These are phyloP conservation scores for Calypte anna DNA, from an alignment of 2,113 vertebrate genomes.

Conservation along the genomic window DNA sequence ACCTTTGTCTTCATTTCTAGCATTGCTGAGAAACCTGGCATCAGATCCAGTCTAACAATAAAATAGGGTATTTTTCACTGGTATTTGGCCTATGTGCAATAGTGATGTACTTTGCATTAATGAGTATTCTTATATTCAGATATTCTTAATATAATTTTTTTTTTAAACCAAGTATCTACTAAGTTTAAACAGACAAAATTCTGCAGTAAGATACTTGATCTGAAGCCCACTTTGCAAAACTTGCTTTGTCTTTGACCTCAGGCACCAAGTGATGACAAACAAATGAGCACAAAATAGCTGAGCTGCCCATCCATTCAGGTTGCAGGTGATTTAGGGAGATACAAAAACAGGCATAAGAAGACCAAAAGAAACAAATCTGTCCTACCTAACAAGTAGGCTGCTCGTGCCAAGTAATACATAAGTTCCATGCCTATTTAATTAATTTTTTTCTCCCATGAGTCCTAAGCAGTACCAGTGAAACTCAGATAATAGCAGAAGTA, in stretches of 20 bases:
- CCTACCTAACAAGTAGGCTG: neutral
- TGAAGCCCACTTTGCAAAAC: neutral
- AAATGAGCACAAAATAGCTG: neutral
- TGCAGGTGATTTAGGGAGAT: neutral
- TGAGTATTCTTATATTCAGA: neutral
- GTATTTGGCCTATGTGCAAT: neutral
- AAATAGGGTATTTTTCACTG: neutral
- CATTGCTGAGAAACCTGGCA: neutral
- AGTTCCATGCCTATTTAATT: neutral
- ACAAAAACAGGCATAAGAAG: rapidly evolving
- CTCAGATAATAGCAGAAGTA: neutral
- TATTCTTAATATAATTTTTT: neutral
- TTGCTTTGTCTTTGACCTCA: neutral
- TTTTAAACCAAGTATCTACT: neutral
- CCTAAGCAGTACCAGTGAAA: neutral
- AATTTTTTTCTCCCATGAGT: neutral
- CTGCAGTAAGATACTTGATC: neutral
- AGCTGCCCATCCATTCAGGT: neutral
- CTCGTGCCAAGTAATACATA: neutral
- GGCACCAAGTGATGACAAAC: neutral
- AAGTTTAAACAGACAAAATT: neutral
- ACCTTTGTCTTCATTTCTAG: constrained; percentile 9
- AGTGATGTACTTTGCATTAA: neutral
- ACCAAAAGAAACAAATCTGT: neutral
- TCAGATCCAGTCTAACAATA: neutral